These are phyloP conservation scores for Mycetomoellerius zeteki DNA, from an alignment of 1,140 invertebrate species.

Conservation along the genomic window DNA sequence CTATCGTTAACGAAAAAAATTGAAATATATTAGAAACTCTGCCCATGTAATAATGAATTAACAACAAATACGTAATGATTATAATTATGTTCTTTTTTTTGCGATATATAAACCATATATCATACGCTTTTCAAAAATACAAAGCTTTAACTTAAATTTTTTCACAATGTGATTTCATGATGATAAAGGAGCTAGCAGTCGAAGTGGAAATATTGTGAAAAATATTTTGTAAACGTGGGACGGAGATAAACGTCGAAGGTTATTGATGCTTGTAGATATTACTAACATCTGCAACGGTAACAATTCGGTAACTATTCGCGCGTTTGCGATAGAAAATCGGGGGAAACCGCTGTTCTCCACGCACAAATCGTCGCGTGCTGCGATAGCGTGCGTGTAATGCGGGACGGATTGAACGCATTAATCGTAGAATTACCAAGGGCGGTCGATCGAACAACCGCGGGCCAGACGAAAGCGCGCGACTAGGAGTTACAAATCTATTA, in stretches of 20 bases:
- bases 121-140: background rate
- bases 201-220: constrained; percentile 23
- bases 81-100: background rate
- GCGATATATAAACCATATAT: background rate
- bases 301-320: constrained; percentile 51
- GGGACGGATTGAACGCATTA: constrained; percentile 58
- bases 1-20: background rate
- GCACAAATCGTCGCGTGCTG: constrained; percentile 60
- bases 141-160: constrained; percentile 5
- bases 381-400: constrained; percentile 56
- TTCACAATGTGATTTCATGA: background rate
- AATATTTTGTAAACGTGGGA: constrained; percentile 16
- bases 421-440: constrained; percentile 64
- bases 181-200: background rate
- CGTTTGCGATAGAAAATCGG: constrained; percentile 57
- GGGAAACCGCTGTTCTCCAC: constrained; percentile 34
- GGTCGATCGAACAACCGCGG: constrained; percentile 51
- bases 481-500: constrained; percentile 64
- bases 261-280: constrained; percentile 57
- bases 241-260: constrained; percentile 64
- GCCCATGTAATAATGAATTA: background rate
- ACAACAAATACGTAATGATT: background rate
- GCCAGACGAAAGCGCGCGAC: constrained; percentile 59
- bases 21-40: background rate
- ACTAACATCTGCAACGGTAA: constrained; percentile 50